phyloP scores from a whole-genome alignment of 2,113 vertebrate genomes.

The Oenanthe oenanthe region DNA sequence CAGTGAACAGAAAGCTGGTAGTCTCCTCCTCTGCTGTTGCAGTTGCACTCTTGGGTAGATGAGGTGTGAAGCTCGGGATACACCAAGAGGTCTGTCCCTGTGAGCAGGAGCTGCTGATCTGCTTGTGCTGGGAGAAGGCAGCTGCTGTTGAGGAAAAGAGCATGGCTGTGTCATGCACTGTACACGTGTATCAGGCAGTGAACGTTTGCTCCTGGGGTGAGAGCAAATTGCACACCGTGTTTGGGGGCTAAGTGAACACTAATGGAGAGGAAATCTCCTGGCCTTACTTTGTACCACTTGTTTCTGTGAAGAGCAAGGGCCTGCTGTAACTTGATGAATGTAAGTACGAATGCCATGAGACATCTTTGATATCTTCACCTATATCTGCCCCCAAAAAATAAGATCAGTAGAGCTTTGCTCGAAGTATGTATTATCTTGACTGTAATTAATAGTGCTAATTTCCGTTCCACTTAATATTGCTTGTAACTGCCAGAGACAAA shows the following conservation, averaged over 20 bases:
- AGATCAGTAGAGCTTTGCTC: neutral
- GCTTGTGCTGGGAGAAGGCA: neutral
- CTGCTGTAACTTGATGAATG: neutral
- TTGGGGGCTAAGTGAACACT: neutral
- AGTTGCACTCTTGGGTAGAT: neutral
- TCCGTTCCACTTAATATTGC: neutral
- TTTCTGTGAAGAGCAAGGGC: neutral
- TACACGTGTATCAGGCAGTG: rapidly evolving
- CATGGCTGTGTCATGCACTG: rapidly evolving
- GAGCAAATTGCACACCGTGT: neutral
- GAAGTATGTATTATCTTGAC: neutral
- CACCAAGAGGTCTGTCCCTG: rapidly evolving
- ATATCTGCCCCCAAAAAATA: neutral
- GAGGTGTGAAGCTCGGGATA: neutral
- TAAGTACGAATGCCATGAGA: rapidly evolving
- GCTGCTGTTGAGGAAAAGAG: neutral
- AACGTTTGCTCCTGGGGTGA: neutral
- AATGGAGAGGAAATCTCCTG: neutral
- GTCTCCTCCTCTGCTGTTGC: neutral
- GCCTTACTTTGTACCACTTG: neutral
- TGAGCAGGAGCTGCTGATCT: neutral
- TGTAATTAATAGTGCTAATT: slow-evolving; percentile 19
- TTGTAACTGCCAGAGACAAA: neutral
- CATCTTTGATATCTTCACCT: neutral
- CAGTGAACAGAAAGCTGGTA: neutral